phyloP scores from a whole-genome alignment of 1,140 invertebrate genomes.

The Pygmarrhopalites habei region DNA sequence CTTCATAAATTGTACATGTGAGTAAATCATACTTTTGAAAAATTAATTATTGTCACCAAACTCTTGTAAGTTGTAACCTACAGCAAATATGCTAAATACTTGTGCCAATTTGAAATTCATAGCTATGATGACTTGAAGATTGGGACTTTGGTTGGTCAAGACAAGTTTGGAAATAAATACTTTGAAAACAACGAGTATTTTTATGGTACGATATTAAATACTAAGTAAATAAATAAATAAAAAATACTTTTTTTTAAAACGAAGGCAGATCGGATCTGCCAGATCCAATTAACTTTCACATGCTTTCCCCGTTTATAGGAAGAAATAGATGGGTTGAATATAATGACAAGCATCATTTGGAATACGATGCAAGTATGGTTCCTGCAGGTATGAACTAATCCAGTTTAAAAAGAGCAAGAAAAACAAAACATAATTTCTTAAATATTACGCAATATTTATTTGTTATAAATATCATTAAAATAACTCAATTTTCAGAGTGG shows the following conservation, averaged over 20 bases:
- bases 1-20: too few relatives aligned
- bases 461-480: too few relatives aligned
- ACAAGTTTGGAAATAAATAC: constrained; percentile 94
- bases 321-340: constrained; percentile 93
- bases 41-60: too few relatives aligned
- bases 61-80: too few relatives aligned
- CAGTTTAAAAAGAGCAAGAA: too few relatives aligned
- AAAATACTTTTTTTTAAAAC: background rate
- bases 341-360: constrained; percentile 59
- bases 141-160: constrained; percentile 80
- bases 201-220: constrained; percentile 54
- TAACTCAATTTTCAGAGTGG: too few relatives aligned
- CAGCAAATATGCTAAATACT: too few relatives aligned
- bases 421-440: too few relatives aligned
- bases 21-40: too few relatives aligned
- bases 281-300: background rate
- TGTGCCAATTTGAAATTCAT: too few relatives aligned
- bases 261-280: background rate
- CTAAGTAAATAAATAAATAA: background rate
- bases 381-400: too few relatives aligned
- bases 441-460: too few relatives aligned
- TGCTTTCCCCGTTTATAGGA: constrained; percentile 46
- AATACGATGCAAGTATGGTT: constrained; percentile 92
- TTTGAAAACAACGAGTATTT: constrained; percentile 87
- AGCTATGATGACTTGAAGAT: constrained; percentile 81